These are phyloP conservation scores for Incurvaria masculella DNA, from an alignment of 2,888 invertebrate genomes.

Conservation along the genomic window DNA sequence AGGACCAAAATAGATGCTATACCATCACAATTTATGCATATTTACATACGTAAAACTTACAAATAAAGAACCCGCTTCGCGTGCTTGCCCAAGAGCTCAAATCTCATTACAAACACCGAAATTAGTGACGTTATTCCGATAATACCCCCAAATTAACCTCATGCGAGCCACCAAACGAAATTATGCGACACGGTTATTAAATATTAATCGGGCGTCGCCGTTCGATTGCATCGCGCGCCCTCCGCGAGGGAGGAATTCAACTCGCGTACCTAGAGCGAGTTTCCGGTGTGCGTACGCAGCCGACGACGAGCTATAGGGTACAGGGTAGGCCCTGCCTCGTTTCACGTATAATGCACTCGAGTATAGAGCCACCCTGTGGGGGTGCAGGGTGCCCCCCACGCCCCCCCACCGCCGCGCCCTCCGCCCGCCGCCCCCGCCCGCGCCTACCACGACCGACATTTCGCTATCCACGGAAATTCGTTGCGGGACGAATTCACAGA, in stretches of 20 bases:
- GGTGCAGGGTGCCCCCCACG: constrained; percentile 13
- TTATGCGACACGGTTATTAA: not conserved
- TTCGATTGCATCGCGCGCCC: not conserved
- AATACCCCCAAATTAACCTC: not conserved
- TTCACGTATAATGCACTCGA: constrained; percentile 48
- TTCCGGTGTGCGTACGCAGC: not conserved
- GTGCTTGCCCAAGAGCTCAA: no score
- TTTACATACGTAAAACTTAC: no score
- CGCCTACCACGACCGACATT: constrained; percentile 27
- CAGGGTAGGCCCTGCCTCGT: constrained; percentile 25
- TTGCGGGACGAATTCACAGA: not conserved
- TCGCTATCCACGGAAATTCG: constrained; percentile 2
- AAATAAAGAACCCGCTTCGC: no score
- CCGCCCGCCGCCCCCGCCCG: constrained; percentile 20
- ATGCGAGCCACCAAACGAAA: no score
- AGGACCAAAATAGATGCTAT: no score
- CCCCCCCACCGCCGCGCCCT: constrained; percentile 15
- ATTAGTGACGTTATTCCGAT: no score
- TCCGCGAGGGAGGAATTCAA: not conserved
- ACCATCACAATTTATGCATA: no score
- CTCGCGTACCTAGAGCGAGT: not conserved
- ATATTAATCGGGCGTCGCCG: not conserved
- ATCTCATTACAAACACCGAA: no score
- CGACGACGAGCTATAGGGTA: constrained; percentile 17
- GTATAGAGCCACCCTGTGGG: constrained; percentile 26